Conservation (phyloP, 2,888 invertebrate species). For the Dryadula phaetusa region DNA sequence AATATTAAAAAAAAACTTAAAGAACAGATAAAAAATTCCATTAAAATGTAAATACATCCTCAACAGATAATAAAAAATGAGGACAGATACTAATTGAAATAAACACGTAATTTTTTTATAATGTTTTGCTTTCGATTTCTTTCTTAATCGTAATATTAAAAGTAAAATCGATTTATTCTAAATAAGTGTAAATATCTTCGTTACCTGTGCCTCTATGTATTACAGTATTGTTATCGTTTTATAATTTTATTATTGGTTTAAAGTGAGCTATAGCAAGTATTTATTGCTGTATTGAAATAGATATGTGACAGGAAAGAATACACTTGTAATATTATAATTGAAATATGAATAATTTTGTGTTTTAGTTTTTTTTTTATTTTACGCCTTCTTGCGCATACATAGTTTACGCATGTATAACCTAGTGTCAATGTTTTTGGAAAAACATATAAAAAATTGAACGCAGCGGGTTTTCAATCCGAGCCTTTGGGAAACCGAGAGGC, state of each 20-base stretch:
- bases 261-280: conserved; percentile 2
- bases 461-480: too few relatives aligned
- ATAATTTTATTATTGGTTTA: conserved; percentile 2
- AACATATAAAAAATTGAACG: too few relatives aligned
- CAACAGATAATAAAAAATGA: background rate
- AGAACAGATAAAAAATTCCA: background rate
- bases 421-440: too few relatives aligned
- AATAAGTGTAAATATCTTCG: conserved; percentile 1
- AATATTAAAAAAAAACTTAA: too few relatives aligned
- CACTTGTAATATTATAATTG: too few relatives aligned
- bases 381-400: too few relatives aligned
- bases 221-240: conserved; percentile 2
- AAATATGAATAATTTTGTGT: too few relatives aligned
- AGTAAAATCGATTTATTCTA: conserved; percentile 14
- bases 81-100: background rate
- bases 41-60: background rate
- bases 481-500: too few relatives aligned
- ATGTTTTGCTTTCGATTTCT: conserved; percentile 7
- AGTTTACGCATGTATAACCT: too few relatives aligned
- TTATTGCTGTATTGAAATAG: background rate
- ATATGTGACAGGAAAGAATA: too few relatives aligned
- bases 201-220: background rate
- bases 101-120: conserved; percentile 2
- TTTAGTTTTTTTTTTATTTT: too few relatives aligned
- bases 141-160: conserved; percentile 6